Evolutionary conservation across 2,888 invertebrate genomes (phyloP).

Genomic region (Orthosia incerta): DNA sequence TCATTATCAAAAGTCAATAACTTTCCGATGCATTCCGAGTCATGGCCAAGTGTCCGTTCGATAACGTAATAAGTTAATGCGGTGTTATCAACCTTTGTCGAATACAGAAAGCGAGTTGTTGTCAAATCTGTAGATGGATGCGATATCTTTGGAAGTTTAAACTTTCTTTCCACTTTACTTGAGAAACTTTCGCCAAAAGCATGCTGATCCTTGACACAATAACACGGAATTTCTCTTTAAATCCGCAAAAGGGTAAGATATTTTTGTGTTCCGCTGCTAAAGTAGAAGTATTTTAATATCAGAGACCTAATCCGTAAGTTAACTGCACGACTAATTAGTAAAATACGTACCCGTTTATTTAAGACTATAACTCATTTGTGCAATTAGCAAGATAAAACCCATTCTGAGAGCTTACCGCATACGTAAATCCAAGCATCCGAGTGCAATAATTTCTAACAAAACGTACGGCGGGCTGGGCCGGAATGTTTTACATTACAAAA

Average conservation of each 20-base stretch:
- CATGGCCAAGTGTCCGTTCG: conserved; percentile 85
- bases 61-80: conserved; percentile 76
- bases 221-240: conserved; percentile 59
- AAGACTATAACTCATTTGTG: conserved; percentile 64
- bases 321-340: conserved; percentile 61
- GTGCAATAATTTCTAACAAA: conserved; percentile 58
- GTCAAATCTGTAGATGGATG: conserved; percentile 60
- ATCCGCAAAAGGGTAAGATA: conserved; percentile 23
- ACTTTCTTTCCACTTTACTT: conserved; percentile 75
- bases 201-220: conserved; percentile 58
- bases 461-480: conserved; percentile 42
- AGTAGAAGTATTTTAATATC: conserved; percentile 28
- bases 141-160: conserved; percentile 69
- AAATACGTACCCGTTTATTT: conserved; percentile 65
- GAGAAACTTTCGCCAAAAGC: conserved; percentile 74
- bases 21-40: conserved; percentile 90
- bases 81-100: conserved; percentile 56
- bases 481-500: conserved; percentile 58
- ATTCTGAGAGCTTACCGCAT: conserved; percentile 61
- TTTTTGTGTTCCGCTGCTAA: not conserved
- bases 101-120: conserved; percentile 25
- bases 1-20: conserved; percentile 91
- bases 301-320: conserved; percentile 40
- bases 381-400: conserved; percentile 68
- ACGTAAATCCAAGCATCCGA: conserved; percentile 61